phyloP scores from a whole-genome alignment of 2,113 vertebrate genomes.

The Gallinago media region DNA sequence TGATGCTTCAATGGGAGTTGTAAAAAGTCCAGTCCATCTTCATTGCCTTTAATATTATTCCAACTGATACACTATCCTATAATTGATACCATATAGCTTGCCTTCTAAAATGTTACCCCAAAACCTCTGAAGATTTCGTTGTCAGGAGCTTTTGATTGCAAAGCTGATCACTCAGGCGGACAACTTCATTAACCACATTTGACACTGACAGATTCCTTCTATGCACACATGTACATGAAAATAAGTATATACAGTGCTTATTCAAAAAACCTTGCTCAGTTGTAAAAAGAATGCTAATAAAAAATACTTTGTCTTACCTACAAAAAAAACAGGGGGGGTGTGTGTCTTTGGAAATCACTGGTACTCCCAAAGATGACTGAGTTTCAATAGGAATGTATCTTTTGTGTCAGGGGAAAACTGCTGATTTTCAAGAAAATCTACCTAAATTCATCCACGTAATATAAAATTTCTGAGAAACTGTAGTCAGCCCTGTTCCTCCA shows the following conservation, averaged over 20 bases:
- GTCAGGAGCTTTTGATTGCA: not conserved
- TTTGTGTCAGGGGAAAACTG: not conserved
- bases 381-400: not conserved
- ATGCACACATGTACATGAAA: not conserved
- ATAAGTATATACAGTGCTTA: not conserved
- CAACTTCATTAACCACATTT: not conserved
- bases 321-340: fast-evolving
- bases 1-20: not conserved
- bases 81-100: not conserved
- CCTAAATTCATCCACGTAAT: not conserved
- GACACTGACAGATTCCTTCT: not conserved
- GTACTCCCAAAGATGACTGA: not conserved
- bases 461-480: not conserved
- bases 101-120: not conserved
- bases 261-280: not conserved
- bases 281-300: not conserved
- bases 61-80: not conserved
- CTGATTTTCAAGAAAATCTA: not conserved
- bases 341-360: not conserved
- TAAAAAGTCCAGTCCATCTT: not conserved
- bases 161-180: not conserved
- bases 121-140: not conserved
- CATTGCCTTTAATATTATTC: not conserved
- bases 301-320: not conserved
- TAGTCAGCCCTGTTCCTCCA: not conserved